phyloP scores from a whole-genome alignment of 2,113 vertebrate genomes.

The Elanoides forficatus region DNA sequence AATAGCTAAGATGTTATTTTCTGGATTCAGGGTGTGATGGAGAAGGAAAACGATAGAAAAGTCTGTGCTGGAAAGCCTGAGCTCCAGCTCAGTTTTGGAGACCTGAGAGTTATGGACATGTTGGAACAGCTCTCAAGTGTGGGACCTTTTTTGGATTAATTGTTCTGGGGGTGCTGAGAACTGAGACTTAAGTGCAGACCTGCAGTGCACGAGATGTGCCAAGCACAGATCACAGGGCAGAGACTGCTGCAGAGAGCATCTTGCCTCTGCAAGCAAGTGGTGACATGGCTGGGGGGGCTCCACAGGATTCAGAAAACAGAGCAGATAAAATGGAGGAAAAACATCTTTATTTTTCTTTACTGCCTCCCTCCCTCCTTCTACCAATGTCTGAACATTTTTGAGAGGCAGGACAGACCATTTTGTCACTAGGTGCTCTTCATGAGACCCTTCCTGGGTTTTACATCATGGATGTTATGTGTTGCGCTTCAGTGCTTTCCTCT shows the following conservation, averaged over 20 bases:
- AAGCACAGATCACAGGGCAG: neutral
- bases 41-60: neutral
- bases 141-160: neutral
- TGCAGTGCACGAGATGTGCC: neutral
- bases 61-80: neutral
- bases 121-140: neutral
- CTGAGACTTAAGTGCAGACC: neutral
- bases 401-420: neutral
- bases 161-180: neutral
- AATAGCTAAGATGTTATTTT: neutral
- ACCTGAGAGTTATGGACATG: fast-evolving
- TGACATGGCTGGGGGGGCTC: neutral
- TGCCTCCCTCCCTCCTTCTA: neutral
- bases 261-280: neutral
- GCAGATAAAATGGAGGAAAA: neutral
- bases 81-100: neutral
- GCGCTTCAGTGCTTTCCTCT: neutral
- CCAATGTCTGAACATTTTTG: neutral
- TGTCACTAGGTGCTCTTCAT: neutral
- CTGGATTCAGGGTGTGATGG: neutral
- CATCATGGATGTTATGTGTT: neutral
- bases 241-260: neutral
- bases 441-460: neutral
- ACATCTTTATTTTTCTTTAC: neutral
- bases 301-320: fast-evolving